phyloP scores from a whole-genome alignment of 2,113 vertebrate species.

The Rousettus leschenaultii region DNA sequence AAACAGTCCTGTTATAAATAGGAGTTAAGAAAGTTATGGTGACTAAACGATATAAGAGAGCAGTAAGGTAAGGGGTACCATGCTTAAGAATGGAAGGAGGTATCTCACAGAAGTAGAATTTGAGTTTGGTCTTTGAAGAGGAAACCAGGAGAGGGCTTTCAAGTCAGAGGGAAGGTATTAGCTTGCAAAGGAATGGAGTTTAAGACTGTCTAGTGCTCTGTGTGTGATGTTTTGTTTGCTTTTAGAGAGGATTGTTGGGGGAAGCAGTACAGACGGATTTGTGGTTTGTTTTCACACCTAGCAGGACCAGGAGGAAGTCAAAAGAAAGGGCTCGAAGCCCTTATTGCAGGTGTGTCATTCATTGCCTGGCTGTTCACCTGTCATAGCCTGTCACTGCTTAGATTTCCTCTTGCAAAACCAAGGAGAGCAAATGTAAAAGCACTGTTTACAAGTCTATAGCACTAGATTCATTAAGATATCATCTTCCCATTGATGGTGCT shows the following conservation, averaged over 20 bases:
- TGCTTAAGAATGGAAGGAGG: not conserved
- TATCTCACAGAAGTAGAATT: not conserved
- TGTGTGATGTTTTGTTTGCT: not conserved
- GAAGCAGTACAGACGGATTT: not conserved
- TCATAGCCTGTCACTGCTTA: not conserved
- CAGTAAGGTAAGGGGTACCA: no score
- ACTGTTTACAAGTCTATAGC: not conserved
- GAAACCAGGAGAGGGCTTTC: not conserved
- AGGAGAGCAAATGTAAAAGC: not conserved
- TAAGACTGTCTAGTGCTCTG: not conserved
- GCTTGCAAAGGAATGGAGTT: not conserved
- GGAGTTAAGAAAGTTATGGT: not conserved
- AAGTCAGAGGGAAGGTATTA: not conserved
- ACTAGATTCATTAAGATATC: not conserved
- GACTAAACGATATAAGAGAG: not conserved
- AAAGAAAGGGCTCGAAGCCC: not conserved
- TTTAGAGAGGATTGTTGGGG: not conserved
- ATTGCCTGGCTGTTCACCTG: not conserved
- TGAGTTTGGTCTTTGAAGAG: not conserved
- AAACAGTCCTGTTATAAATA: not conserved
- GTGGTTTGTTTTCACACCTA: not conserved
- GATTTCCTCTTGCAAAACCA: not conserved
- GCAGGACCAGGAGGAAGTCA: not conserved
- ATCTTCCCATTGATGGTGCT: not conserved
- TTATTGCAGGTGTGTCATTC: not conserved